Percentiles rank a stretch among this genome's conserved stretches.
Conservation (phyloP, 1,140 invertebrate genomes). For the Listronotus oregonensis region DNA sequence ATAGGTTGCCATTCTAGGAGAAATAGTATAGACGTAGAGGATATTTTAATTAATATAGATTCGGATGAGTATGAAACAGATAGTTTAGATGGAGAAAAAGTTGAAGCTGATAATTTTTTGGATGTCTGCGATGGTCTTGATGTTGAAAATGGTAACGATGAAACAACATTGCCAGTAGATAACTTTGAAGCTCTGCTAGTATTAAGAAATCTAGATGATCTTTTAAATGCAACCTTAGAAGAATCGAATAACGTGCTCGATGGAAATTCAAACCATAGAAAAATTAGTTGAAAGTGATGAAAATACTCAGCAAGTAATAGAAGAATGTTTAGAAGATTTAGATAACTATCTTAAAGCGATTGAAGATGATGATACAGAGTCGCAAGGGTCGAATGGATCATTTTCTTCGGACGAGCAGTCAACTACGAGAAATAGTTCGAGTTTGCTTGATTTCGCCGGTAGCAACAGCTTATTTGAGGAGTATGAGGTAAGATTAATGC, state of each 20-base stretch:
- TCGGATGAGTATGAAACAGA: slow-evolving; percentile 29
- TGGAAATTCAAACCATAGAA: slow-evolving; percentile 22
- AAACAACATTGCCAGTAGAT: slow-evolving; percentile 25
- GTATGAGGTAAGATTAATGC: background rate
- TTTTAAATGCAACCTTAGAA: slow-evolving; percentile 45
- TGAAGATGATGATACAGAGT: slow-evolving; percentile 19
- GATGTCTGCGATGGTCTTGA: slow-evolving; percentile 7
- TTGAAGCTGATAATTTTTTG: slow-evolving; percentile 20
- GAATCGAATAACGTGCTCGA: slow-evolving; percentile 22
- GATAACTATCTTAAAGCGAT: slow-evolving; percentile 49
- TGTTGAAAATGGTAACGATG: slow-evolving; percentile 29
- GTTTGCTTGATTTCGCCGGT: background rate
- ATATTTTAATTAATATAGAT: slow-evolving; percentile 51
- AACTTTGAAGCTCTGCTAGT: slow-evolving; percentile 47
- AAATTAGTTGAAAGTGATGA: slow-evolving; percentile 23
- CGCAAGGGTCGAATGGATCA: slow-evolving; percentile 26
- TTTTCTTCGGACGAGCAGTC: background rate
- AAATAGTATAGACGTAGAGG: slow-evolving; percentile 48
- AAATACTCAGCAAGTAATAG: slow-evolving; percentile 40
- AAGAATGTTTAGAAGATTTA: slow-evolving; percentile 52
- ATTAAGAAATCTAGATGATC: slow-evolving; percentile 45
- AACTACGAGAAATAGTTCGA: slow-evolving; percentile 7
- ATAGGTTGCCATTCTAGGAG: slow-evolving; percentile 29
- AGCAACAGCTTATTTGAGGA: slow-evolving; percentile 2
- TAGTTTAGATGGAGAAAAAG: slow-evolving; percentile 27